These are phyloP conservation scores for Mirounga angustirostris DNA, from an alignment of 2,113 vertebrate genomes.

Conservation along the genomic window DNA sequence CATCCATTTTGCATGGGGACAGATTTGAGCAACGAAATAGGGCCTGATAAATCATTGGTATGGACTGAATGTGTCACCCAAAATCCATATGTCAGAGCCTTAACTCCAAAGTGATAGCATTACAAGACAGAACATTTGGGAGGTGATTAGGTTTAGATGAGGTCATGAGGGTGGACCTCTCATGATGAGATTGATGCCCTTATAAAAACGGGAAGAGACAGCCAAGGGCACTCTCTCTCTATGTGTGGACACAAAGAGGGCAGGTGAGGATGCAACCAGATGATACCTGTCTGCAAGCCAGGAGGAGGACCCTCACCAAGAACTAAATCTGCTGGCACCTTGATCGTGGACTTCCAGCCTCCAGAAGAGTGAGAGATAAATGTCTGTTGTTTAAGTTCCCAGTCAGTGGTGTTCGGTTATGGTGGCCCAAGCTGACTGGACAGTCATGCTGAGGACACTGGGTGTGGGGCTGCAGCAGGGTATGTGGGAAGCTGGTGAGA, in stretches of 20 bases:
- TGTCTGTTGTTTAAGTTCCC: not conserved
- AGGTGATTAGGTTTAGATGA: not conserved
- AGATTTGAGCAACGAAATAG: not conserved
- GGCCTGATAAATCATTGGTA: not conserved
- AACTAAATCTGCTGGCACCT: too few species aligned
- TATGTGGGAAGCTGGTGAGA: too few species aligned
- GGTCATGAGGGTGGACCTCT: not conserved
- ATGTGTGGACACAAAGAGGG: not conserved
- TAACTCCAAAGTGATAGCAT: too few species aligned
- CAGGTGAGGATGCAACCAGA: not conserved
- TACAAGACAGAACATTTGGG: not conserved
- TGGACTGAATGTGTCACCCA: not conserved
- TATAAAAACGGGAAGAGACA: not conserved
- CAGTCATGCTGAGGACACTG: not conserved
- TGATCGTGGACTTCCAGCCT: not conserved
- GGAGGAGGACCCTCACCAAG: not conserved
- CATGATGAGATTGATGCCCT: not conserved
- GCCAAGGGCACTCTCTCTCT: not conserved
- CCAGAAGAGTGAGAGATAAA: not conserved
- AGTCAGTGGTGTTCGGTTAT: not conserved
- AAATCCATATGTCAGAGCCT: too few species aligned
- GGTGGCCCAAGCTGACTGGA: not conserved
- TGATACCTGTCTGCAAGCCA: not conserved
- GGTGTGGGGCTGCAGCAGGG: not conserved
- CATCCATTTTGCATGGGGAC: not conserved